Conservation (phyloP, 2,888 invertebrate species). For the Blastobasis adustella region DNA sequence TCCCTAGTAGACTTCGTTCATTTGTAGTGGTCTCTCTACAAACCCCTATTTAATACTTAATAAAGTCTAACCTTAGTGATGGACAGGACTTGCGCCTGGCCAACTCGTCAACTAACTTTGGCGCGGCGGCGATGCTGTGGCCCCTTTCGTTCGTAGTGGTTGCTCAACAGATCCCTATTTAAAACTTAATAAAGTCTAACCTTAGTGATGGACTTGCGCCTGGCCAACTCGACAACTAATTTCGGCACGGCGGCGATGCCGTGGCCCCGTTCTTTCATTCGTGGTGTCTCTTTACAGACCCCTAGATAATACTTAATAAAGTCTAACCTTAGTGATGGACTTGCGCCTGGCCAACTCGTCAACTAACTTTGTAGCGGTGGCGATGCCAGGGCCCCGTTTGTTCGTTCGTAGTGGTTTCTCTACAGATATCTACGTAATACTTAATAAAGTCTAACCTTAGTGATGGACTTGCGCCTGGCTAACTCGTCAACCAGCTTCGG, state of each 20-base stretch:
- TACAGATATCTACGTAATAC: too few relatives aligned
- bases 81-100: not conserved
- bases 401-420: too few relatives aligned
- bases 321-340: slow-evolving; percentile 2
- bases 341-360: not conserved
- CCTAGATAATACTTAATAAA: too few relatives aligned
- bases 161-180: too few relatives aligned
- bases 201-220: not conserved
- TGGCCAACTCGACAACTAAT: not conserved
- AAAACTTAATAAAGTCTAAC: not conserved
- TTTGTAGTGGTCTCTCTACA: too few relatives aligned
- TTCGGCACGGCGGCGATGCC: not conserved
- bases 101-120: slow-evolving; percentile 1
- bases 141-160: too few relatives aligned
- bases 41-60: too few relatives aligned
- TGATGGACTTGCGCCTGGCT: not conserved
- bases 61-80: slow-evolving; percentile 1
- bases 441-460: not conserved
- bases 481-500: slow-evolving; percentile 2
- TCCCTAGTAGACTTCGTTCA: too few relatives aligned
- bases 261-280: too few relatives aligned
- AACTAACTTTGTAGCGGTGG: not conserved
- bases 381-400: too few relatives aligned
- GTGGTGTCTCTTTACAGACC: too few relatives aligned
- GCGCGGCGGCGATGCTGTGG: not conserved